Evolutionary conservation across 2,113 vertebrate genomes (phyloP), one percentile per base, ranked within the genome.

Genomic region (Crypturellus undulatus): DNA sequence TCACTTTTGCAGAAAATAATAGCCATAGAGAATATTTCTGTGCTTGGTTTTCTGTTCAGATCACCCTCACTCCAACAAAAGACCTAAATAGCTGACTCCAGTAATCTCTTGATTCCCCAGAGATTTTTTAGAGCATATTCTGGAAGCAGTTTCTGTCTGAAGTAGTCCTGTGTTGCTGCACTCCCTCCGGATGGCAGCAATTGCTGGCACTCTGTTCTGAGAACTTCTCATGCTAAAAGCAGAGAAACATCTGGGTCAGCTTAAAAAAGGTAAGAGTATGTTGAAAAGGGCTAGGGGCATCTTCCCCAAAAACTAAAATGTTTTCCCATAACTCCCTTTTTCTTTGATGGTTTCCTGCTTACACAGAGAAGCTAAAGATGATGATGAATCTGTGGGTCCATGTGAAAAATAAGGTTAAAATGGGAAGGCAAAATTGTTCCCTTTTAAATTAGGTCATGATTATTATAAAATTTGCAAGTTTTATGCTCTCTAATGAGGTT

Each of bases 101-200:
- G 3, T 62, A 40, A 38, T 19, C 36, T 69, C 75, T 79, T 34
- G 19, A 16, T 54, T 63, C 34, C 34, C 14, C 32, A 12, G 7
- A 5, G 28, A 15, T 12, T 62, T 62, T 79, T 67, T 67, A 25
- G 21, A 42, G 3, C 59, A 0, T 67, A 1, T 32, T 43, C 30
- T 65, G n/a, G 17, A 68, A 85, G 62, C 12, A 43, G 22, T 58
- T 84, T 38, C 42, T 68, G 21, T 52, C n/a, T 2, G 60, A 54
- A 17, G 21, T 36, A 36, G 8, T 62, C 14, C 38, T 40, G 7
- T 34, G n/a, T 30, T 76, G 6, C 17, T 76, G 14, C 26, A 36
- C 56, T 73, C 21, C 77, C 26, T 9, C 24, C 58, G 70, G n/a
- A 38, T 32, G 79, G 78, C 38, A 84, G 73, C 7, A 78, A 9